Base-by-base conservation (phyloP, 2,113 vertebrate species). In the Peucedramus taeniatus region DNA sequence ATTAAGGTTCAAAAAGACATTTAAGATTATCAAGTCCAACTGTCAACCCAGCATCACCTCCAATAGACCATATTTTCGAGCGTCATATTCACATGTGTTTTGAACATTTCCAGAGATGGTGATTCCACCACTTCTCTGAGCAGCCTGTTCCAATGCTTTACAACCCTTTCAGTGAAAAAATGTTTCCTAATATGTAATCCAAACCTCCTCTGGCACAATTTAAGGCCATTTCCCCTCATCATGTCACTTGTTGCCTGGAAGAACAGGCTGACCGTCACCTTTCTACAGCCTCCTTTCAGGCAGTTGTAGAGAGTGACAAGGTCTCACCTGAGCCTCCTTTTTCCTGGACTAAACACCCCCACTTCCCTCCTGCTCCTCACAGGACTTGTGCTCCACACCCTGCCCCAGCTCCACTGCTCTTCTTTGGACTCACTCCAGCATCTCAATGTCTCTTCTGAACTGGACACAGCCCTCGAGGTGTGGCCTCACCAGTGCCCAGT, bases 381-480 rank as follows among this genome's bases (percentile, higher is more conserved):
- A 35, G 47, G 2, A 8, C 11, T 21, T 13, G 13, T 70, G 47
- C 30, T 79, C 20, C 49, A 47, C 13, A 40, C 24, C 16, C 30
- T 40, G 24, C 28, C 0, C 15, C 7, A 35, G 4, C 30, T 30
- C 4, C 1, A 1, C 1, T 37, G 47, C 33, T 8, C 19, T n/a
- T 78, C 8, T n/a, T n/a, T 70, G 6, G 2, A 1, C 7, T 13
- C 3, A 0, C 37, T 69, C 15, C 39, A 69, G 3, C 54, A 3
- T 33, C 12, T 53, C 28, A 45, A 7, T 18, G 22, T 27, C 22
- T 9, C n/a, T n/a, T n/a, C n/a, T n/a, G n/a, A 50, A 8, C 44
- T 35, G 21, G 0, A 0, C 14, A 7, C 18, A 45, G 33, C 7
- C 15, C 10, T 60, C 0, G 1, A 69, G 45, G 5, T 53, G 22